A percentile compares a stretch with the other conserved stretches of the same genome.
These are phyloP conservation scores for Gallirallus australis DNA, from an alignment of 2,797 vertebrate species.

Conservation along the genomic window DNA sequence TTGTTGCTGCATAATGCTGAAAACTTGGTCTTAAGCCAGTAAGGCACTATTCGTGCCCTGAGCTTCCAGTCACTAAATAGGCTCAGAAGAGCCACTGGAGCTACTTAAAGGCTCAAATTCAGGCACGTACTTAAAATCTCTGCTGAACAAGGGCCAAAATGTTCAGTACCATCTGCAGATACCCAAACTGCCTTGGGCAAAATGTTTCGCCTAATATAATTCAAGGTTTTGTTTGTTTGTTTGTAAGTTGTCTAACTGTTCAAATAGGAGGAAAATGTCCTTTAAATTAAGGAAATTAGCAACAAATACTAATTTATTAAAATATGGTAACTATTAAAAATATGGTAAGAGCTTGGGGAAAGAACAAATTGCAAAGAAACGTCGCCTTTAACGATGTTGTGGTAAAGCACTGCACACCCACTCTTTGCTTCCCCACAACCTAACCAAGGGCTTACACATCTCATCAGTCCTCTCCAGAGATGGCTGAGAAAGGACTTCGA, in stretches of 20 bases:
- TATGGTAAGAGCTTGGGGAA: background rate
- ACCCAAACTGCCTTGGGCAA: slow-evolving; percentile 60
- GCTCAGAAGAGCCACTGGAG: background rate
- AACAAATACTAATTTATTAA: slow-evolving; percentile 29
- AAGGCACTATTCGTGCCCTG: background rate
- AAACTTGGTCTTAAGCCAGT: background rate
- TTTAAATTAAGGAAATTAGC: slow-evolving; percentile 56
- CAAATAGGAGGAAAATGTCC: slow-evolving; percentile 16
- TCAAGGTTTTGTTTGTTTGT: slow-evolving; percentile 71
- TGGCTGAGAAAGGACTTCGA: background rate
- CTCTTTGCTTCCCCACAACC: background rate
- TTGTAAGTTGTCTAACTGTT: slow-evolving; percentile 37
- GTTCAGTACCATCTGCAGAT: slow-evolving; percentile 61
- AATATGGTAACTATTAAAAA: background rate
- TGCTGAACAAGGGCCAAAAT: slow-evolving; percentile 63
- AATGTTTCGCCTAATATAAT: slow-evolving; percentile 64
- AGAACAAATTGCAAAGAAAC: background rate
- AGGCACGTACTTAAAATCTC: slow-evolving; percentile 49
- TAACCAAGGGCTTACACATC: background rate
- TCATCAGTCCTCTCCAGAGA: background rate
- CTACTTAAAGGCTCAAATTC: slow-evolving; percentile 45
- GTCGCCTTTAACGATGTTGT: background rate
- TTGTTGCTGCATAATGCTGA: background rate
- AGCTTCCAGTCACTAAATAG: background rate
- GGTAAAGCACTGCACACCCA: background rate